Percentiles rank a stretch among this genome's conserved stretches.
Evolutionary conservation across 2,113 vertebrate species (phyloP).

Genomic region (Quiscalus mexicanus): DNA sequence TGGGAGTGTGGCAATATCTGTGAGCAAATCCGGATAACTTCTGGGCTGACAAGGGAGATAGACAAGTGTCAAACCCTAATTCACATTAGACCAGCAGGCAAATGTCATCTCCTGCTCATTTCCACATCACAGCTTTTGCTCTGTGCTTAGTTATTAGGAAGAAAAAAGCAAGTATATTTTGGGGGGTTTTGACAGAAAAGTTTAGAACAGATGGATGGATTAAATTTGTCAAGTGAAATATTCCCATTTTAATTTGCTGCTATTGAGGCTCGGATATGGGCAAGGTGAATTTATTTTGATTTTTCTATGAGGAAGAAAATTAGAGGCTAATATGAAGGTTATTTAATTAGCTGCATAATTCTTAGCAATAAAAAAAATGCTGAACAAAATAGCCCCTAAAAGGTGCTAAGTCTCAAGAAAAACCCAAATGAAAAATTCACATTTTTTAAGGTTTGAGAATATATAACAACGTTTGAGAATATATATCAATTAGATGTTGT

Average conservation of each 20-base stretch:
- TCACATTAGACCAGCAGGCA: background rate
- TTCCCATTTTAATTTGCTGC: background rate
- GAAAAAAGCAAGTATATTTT: background rate
- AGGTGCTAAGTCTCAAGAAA: background rate
- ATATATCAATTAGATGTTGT: background rate
- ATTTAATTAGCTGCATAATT: conserved; percentile 4
- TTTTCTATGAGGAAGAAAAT: background rate
- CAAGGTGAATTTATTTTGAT: background rate
- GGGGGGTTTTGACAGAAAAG: background rate
- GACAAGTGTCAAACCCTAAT: conserved; percentile 54
- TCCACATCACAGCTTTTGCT: conserved; percentile 22
- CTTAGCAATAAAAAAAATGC: background rate
- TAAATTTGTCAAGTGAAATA: background rate
- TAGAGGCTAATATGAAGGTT: background rate
- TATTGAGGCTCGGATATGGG: background rate
- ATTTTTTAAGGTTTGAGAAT: background rate
- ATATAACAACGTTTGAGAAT: background rate
- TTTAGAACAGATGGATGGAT: conserved; percentile 28
- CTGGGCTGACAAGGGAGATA: conserved; percentile 19
- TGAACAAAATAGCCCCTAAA: background rate
- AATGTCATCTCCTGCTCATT: conserved; percentile 34
- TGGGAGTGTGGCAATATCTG: background rate
- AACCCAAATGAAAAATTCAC: background rate
- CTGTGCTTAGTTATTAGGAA: background rate
- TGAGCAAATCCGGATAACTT: conserved; percentile 36